These are phyloP conservation scores for Leucoptera coffeella DNA, from an alignment of 2,888 invertebrate species.

Conservation along the genomic window DNA sequence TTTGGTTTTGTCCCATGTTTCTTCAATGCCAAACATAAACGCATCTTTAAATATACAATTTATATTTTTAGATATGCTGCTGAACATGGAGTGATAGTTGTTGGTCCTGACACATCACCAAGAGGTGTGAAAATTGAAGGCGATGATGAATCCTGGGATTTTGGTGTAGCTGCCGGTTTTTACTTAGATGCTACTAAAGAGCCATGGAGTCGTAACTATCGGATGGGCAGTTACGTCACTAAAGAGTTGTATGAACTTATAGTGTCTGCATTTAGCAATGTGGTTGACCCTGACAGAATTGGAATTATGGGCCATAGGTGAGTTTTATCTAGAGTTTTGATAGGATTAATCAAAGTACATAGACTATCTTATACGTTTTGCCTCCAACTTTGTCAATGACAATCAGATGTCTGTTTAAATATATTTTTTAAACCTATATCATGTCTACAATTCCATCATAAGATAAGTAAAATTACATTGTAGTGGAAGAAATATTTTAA, in stretches of 20 bases:
- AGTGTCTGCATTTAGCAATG: slow-evolving; percentile 61
- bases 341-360: no score
- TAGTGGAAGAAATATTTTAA: no score
- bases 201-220: slow-evolving; percentile 90
- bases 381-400: no score
- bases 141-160: slow-evolving; percentile 89
- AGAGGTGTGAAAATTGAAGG: slow-evolving; percentile 83
- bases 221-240: slow-evolving; percentile 94
- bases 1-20: no score
- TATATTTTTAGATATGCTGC: slow-evolving; percentile 76
- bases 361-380: no score
- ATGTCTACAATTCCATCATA: no score
- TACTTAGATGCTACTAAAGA: slow-evolving; percentile 87
- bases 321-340: no score
- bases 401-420: no score
- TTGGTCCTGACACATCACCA: slow-evolving; percentile 95
- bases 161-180: slow-evolving; percentile 93
- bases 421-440: no score
- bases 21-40: no score
- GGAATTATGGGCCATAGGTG: slow-evolving; percentile 81
- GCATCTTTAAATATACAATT: no score
- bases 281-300: slow-evolving; percentile 48
- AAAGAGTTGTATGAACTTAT: slow-evolving; percentile 75
- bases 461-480: no score
- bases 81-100: slow-evolving; percentile 76